A percentile compares a stretch with the other conserved stretches of the same genome.
Evolutionary conservation across 2,113 vertebrate species (phyloP).

Genomic region (Malurus cyaneus): DNA sequence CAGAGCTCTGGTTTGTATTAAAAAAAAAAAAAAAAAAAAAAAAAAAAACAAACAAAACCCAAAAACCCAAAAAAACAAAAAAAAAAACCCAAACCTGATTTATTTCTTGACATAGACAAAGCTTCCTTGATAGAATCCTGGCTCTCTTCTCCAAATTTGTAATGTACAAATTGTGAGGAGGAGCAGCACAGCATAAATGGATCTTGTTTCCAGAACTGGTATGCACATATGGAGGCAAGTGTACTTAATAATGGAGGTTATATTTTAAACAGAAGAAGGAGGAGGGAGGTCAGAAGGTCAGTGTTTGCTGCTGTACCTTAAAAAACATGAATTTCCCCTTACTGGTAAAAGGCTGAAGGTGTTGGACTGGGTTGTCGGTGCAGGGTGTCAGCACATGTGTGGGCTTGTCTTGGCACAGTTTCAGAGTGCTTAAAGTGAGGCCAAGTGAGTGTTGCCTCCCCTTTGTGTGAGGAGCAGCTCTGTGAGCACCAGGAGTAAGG

Average conservation of each 20-base stretch:
- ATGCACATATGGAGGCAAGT: neutral
- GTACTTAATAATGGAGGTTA: neutral
- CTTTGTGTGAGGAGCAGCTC: neutral
- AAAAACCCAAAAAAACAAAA: no score
- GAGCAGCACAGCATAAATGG: neutral
- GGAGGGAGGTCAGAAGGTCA: neutral
- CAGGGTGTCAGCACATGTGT: neutral
- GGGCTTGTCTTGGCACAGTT: neutral
- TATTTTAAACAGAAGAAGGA: neutral
- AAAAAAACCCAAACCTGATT: no score
- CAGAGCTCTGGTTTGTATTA: neutral
- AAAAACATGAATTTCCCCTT: neutral
- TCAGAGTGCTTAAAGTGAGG: neutral
- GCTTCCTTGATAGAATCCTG: neutral
- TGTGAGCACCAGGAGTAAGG: neutral
- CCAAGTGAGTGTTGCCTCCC: neutral
- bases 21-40: no score
- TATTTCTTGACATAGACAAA: neutral
- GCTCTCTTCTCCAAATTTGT: neutral
- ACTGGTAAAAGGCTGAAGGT: neutral
- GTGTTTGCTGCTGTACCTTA: neutral
- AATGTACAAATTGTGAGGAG: neutral
- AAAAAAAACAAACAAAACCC: no score
- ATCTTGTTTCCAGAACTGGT: neutral
- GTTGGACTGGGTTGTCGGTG: neutral